These are phyloP conservation scores for Lycia hirtaria DNA, from an alignment of 2,888 invertebrate genomes.

Conservation along the genomic window DNA sequence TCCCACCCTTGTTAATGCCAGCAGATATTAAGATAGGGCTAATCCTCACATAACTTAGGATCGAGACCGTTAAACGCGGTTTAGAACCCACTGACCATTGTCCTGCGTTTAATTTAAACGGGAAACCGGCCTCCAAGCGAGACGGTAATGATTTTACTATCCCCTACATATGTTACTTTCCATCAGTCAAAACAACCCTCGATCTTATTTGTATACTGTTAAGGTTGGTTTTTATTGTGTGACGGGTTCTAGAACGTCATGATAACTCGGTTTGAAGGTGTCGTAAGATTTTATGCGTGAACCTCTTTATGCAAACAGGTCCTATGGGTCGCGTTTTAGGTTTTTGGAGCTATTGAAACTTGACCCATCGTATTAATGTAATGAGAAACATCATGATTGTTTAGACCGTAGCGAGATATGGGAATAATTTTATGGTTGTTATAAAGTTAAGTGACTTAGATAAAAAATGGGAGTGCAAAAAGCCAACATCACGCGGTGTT, in stretches of 20 bases:
- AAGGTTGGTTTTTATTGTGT: slow-evolving; percentile 44
- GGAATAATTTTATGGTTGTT: slow-evolving; percentile 44
- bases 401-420: slow-evolving; percentile 54
- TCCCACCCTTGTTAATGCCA: slow-evolving; percentile 66
- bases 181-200: neutral
- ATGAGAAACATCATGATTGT: slow-evolving; percentile 49
- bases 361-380: slow-evolving; percentile 65
- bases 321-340: slow-evolving; percentile 78
- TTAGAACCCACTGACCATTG: slow-evolving; percentile 78
- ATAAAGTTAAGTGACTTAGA: slow-evolving; percentile 5
- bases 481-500: slow-evolving; percentile 48
- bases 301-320: slow-evolving; percentile 80
- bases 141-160: slow-evolving; percentile 76
- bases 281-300: slow-evolving; percentile 83
- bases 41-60: slow-evolving; percentile 84
- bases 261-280: slow-evolving; percentile 57
- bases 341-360: slow-evolving; percentile 79
- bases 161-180: slow-evolving; percentile 50
- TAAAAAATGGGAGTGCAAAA: neutral
- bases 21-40: slow-evolving; percentile 82
- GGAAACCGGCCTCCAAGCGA: slow-evolving; percentile 54
- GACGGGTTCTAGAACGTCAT: slow-evolving; percentile 1
- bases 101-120: slow-evolving; percentile 83
- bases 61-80: slow-evolving; percentile 73
- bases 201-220: slow-evolving; percentile 26